Evolutionary conservation across 2,113 vertebrate species (phyloP).

Genomic region (Platycercus adscitus): DNA sequence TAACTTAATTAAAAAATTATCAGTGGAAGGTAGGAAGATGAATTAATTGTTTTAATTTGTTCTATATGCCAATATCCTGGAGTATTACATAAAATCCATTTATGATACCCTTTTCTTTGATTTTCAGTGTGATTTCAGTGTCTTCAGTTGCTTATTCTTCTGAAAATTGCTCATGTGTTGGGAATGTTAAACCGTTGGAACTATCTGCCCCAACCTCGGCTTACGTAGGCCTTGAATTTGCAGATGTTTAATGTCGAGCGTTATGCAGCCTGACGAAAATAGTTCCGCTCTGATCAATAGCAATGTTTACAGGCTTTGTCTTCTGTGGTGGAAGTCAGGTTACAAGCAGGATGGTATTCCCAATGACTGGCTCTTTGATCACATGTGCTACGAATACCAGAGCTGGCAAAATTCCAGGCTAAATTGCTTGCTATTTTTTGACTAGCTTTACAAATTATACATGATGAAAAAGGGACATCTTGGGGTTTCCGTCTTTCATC

Average conservation of each 20-base stretch:
- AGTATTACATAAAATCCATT: background rate
- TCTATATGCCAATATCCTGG: background rate
- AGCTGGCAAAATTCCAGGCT: background rate
- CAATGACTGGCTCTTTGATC: conserved; percentile 26
- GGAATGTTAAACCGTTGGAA: background rate
- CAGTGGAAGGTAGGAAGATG: conserved; percentile 42
- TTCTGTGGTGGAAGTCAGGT: background rate
- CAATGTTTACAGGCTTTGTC: background rate
- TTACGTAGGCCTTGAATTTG: background rate
- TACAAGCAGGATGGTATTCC: background rate
- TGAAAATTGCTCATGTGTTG: background rate
- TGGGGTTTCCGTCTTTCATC: background rate
- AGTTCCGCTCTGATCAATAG: background rate
- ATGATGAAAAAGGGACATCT: background rate
- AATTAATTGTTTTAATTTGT: conserved; percentile 48
- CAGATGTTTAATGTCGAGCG: background rate
- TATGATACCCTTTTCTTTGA: background rate
- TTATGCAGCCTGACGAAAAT: background rate
- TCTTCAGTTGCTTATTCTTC: background rate
- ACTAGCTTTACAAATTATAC: conserved; percentile 7
- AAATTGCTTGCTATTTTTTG: background rate
- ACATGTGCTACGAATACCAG: background rate
- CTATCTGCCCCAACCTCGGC: background rate
- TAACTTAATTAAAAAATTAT: conserved; percentile 68
- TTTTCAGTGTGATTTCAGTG: background rate